Percentiles rank a stretch among this genome's conserved stretches.
phyloP scores from a whole-genome alignment of 92 coral and sea anemone genomes.

The Actinostola sp. region DNA sequence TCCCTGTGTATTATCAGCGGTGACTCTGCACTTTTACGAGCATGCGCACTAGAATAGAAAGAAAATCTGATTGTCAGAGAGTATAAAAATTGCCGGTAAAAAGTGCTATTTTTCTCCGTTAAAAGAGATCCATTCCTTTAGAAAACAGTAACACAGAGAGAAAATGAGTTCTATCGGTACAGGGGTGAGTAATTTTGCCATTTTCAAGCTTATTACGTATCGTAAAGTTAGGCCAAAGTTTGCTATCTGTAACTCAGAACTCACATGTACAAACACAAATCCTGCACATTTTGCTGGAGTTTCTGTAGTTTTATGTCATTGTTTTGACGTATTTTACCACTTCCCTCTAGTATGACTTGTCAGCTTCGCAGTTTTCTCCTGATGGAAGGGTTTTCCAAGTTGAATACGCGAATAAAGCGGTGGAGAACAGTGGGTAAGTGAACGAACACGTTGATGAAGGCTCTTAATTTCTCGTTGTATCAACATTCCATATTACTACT shows the following conservation, averaged over 20 bases:
- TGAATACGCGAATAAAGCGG: slow-evolving; percentile 97
- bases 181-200: slow-evolving; percentile 71
- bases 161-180: slow-evolving; percentile 99
- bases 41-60: background rate
- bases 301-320: background rate
- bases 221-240: background rate
- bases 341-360: slow-evolving; percentile 81
- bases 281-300: background rate
- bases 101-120: background rate
- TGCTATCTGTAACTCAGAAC: too few relatives aligned
- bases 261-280: background rate
- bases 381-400: slow-evolving; percentile 99
- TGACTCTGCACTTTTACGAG: slow-evolving; percentile 11
- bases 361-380: slow-evolving; percentile 99
- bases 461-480: background rate
- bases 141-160: background rate
- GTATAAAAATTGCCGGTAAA: background rate
- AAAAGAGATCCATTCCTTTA: too few relatives aligned
- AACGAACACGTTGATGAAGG: background rate
- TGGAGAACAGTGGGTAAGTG: slow-evolving; percentile 96
- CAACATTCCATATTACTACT: too few relatives aligned
- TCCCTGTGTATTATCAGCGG: slow-evolving; percentile 18
- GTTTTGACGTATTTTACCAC: background rate
- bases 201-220: background rate
- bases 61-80: background rate